These are phyloP conservation scores for Chorisops tibialis DNA, from an alignment of 2,888 invertebrate species.

Conservation along the genomic window DNA sequence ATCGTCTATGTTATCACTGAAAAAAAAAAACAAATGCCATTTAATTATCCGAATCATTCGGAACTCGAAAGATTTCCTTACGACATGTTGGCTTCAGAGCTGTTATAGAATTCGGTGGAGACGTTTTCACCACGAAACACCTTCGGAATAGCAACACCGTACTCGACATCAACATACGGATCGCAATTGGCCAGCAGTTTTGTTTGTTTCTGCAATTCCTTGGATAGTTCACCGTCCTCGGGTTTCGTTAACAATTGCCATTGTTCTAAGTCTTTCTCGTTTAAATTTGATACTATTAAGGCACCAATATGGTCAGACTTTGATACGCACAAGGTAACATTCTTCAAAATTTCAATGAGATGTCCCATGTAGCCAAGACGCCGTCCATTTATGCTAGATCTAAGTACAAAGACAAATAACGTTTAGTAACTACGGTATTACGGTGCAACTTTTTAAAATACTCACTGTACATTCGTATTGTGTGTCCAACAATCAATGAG, in stretches of 20 bases:
- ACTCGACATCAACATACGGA: constrained; percentile 45
- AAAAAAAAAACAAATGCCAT: neutral
- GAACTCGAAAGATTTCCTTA: constrained; percentile 26
- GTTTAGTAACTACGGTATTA: neutral
- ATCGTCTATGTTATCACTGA: constrained; percentile 18
- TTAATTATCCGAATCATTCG: neutral
- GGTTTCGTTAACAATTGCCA: constrained; percentile 49
- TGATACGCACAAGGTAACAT: constrained; percentile 53
- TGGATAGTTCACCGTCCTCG: constrained; percentile 45
- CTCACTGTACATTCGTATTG: constrained; percentile 75
- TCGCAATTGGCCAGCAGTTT: constrained; percentile 49
- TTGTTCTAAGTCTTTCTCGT: constrained; percentile 54
- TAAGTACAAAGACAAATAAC: constrained; percentile 36
- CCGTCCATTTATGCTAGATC: constrained; percentile 55
- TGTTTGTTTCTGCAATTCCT: constrained; percentile 44
- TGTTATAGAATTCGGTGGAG: constrained; percentile 37
- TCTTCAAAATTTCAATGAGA: constrained; percentile 60
- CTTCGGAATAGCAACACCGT: constrained; percentile 39
- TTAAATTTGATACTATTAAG: constrained; percentile 56
- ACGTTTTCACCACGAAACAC: constrained; percentile 40
- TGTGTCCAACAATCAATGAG: constrained; percentile 79
- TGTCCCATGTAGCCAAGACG: constrained; percentile 67
- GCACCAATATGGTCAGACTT: constrained; percentile 56
- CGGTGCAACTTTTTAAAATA: constrained; percentile 36
- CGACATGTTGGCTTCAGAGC: constrained; percentile 36